Evolutionary conservation across 2,888 invertebrate species (phyloP), one percentile per base, ranked within the genome.

Genomic region (Melikaiella ostensackeni): DNA sequence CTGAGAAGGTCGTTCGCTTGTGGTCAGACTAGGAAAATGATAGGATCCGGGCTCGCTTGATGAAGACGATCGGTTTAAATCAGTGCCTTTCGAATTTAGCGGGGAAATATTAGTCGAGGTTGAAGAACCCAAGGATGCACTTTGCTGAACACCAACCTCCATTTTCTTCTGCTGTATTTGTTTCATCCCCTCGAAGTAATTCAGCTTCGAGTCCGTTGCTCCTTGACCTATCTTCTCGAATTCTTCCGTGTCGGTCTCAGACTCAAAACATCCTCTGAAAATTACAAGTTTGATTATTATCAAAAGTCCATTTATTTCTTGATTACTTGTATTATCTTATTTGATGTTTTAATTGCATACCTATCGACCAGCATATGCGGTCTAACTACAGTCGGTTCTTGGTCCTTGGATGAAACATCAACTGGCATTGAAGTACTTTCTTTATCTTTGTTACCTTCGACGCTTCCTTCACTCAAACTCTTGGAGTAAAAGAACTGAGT

Each of bases 241-340:
- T 88, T 96, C 97, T 86, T 96, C 96, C 0, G 95, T 95, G 87
- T 97, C 96, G 0, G 96, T 95, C 92, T 96, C 96, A 0, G 96
- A 96, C 88, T 96, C 96, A 88, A 95, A 95, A 46, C 85, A 89
- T 81, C 95, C 95, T 89, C 96, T 96, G 92, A 5, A 85, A 82
- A 63, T 13, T 70, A 70, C 2, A 70, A 1, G n/a, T 11, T 35
- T 8, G 3, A 38, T 63, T 63, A 19, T 35, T 9, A 16, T 27
- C 11, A 4, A 11, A 35, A 35, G n/a, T 19, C 21, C 13, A 35
- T 35, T 30, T n/a, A 35, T n/a, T 30, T 63, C 6, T 9, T 4
- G 6, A 21, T 59, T 59, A 59, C 21, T 21, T n/a, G 8, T 9
- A 55, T 19, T 19, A 16, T 73, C 1, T 9, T 46, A 61, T 11